Base-by-base conservation (phyloP, 2,888 invertebrate species). In the Amphipoea lucens region DNA sequence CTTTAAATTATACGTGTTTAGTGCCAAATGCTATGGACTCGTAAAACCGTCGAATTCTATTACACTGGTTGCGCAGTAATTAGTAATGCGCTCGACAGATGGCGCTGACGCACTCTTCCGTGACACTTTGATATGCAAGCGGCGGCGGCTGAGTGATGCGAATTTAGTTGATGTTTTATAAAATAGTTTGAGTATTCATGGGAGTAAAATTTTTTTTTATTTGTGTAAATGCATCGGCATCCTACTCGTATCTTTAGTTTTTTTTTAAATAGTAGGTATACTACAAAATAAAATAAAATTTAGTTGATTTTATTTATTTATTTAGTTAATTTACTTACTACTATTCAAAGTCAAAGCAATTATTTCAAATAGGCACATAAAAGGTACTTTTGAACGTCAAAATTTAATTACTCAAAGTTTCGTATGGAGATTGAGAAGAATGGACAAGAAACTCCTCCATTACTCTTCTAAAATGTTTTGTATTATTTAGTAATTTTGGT, bases 71-170 rank as follows among this genome's bases (percentile, higher is more conserved):
- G 23, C 7, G 23, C 67, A 48, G 63, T 76, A 86, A 79, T 86
- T 83, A 76, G 67, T 63, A 57, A n/a, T 7, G 62, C 62, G 40
- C 29, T 12, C 83, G 74, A 86, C 87, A 84, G 87, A 84, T 83
- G 87, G 83, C 79, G 70, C 29, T 76, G 75, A 20, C 62, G 66
- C 42, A 73, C 63, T 69, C 48, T 76, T 12, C 42, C 29, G 69
- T 79, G 60, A 74, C 51, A 76, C 42, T 65, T 36, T 70, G 63
- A 72, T 29, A n/a, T 70, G 74, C 9, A 42, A 45, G n/a, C 17
- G 7, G 62, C 40, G 6, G 23, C 45, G 5, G 20, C 68, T 72
- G 72, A 82, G 65, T 66, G 48, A 86, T 75, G 78, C 1, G 68
- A 54, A 51, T 77, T 65, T 62, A 72, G 60, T 72, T 74, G 54